Conservation (phyloP, 1,140 invertebrate genomes). For the Tribolium castaneum region DNA sequence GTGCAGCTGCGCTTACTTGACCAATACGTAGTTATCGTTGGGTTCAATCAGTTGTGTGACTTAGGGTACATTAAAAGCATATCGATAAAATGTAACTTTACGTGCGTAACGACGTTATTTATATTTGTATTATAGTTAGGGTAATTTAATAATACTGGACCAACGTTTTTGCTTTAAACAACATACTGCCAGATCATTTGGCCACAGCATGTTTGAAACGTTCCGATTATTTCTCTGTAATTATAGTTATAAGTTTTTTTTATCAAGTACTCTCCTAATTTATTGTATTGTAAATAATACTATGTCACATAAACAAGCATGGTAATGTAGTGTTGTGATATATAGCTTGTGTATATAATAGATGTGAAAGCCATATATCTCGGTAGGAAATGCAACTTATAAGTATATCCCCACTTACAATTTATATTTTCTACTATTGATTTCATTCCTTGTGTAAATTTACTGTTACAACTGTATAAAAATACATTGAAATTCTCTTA, state of each 20-base stretch:
- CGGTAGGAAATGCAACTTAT: slow-evolving; percentile 36
- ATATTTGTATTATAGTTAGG: slow-evolving; percentile 18
- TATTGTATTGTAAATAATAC: slow-evolving; percentile 41
- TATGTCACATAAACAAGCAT: slow-evolving; percentile 47
- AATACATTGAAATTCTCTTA: slow-evolving; percentile 28
- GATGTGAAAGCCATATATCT: slow-evolving; percentile 49
- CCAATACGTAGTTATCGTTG: slow-evolving; percentile 24
- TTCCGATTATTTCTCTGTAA: not conserved
- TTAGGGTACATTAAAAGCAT: slow-evolving; percentile 32
- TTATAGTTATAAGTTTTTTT: slow-evolving; percentile 31
- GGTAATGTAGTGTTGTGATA: slow-evolving; percentile 56
- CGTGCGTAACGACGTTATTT: slow-evolving; percentile 27
- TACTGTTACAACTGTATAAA: slow-evolving; percentile 32
- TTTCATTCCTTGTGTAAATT: slow-evolving; percentile 31
- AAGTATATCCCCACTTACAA: slow-evolving; percentile 27
- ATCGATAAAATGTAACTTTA: slow-evolving; percentile 34
- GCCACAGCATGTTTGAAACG: not conserved
- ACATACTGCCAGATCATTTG: slow-evolving; percentile 40
- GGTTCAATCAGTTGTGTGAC: slow-evolving; percentile 15
- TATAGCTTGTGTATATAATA: slow-evolving; percentile 57
- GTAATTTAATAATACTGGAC: slow-evolving; percentile 45
- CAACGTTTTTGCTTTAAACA: slow-evolving; percentile 42
- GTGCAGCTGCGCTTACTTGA: slow-evolving; percentile 31
- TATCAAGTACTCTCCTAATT: slow-evolving; percentile 8
- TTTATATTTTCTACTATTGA: slow-evolving; percentile 42